phyloP scores from a whole-genome alignment of 2,888 invertebrate genomes.

The Melinaea marsaeus region DNA sequence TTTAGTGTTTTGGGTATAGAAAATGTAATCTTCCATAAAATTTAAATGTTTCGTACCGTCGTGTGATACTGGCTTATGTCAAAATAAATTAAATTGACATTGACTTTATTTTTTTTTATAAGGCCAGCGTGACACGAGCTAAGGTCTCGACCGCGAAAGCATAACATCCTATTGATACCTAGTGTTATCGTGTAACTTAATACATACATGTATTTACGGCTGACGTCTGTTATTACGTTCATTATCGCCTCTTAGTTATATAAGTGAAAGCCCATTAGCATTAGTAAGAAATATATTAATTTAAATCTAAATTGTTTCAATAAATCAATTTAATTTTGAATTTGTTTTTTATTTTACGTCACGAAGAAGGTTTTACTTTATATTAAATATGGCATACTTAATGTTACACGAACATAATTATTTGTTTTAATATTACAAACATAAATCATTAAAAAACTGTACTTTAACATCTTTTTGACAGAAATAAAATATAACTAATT shows the following conservation, averaged over 20 bases:
- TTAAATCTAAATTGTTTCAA: constrained; percentile 73
- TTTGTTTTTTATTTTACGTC: constrained; percentile 35
- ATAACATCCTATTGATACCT: constrained; percentile 65
- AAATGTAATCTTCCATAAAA: constrained; percentile 49
- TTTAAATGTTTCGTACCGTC: constrained; percentile 12
- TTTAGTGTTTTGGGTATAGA: constrained; percentile 44
- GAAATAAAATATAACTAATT: too few relatives aligned
- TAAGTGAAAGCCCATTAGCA: constrained; percentile 67
- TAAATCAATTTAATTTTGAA: constrained; percentile 74
- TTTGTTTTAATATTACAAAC: too few relatives aligned
- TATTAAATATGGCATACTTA: too few relatives aligned
- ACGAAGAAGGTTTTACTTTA: too few relatives aligned
- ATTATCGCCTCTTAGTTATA: constrained; percentile 63
- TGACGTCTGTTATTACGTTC: constrained; percentile 55
- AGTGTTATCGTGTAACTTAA: constrained; percentile 44
- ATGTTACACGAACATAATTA: too few relatives aligned
- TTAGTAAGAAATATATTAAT: constrained; percentile 63
- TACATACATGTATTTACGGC: constrained; percentile 59
- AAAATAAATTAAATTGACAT: constrained; percentile 6
- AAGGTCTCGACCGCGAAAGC: constrained; percentile 19
- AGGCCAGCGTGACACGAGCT: constrained; percentile 15
- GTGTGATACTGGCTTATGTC: constrained; percentile 8
- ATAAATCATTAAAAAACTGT: too few relatives aligned
- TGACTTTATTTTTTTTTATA: constrained; percentile 3
- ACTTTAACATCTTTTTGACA: too few relatives aligned